Percentiles rank a stretch among this genome's conserved stretches.
Evolutionary conservation across 2,888 invertebrate species (phyloP).

Genomic region (Leptinotarsa haldemani): DNA sequence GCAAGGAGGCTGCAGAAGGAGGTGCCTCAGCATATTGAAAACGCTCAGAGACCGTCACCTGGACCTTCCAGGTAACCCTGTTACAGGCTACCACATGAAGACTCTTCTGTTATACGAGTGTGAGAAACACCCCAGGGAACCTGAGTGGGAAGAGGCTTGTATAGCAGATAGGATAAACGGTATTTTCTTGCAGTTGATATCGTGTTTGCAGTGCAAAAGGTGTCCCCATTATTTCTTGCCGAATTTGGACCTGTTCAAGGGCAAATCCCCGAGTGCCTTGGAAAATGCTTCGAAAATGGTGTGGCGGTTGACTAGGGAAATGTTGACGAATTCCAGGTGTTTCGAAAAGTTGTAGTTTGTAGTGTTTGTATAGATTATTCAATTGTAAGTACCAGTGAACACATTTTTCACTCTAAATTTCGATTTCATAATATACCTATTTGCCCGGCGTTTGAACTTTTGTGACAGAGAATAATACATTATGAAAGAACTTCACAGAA

Average conservation of each 20-base stretch:
- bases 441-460: no score
- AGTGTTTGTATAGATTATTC: conserved; percentile 50
- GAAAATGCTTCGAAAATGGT: conserved; percentile 85
- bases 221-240: conserved; percentile 90
- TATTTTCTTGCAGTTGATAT: conserved; percentile 84
- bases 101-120: conserved; percentile 85
- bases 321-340: conserved; percentile 82
- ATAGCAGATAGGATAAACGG: conserved; percentile 85
- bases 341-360: conserved; percentile 82
- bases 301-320: conserved; percentile 82
- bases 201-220: conserved; percentile 83
- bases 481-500: no score
- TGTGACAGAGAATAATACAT: no score
- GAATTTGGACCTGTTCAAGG: conserved; percentile 83
- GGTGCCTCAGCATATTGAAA: conserved; percentile 81
- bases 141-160: conserved; percentile 84
- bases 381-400: conserved; percentile 22
- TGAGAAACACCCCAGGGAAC: conserved; percentile 84
- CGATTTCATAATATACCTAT: neutral
- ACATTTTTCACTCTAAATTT: neutral
- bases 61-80: conserved; percentile 80
- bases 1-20: conserved; percentile 73
- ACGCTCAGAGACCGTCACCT: conserved; percentile 82
- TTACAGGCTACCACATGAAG: conserved; percentile 81
- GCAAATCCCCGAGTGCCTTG: conserved; percentile 79